These are phyloP conservation scores for Hydractinia echinata DNA, from an alignment of 30 jellyfish, hydroid and myxozoan genomes.

Conservation along the genomic window DNA sequence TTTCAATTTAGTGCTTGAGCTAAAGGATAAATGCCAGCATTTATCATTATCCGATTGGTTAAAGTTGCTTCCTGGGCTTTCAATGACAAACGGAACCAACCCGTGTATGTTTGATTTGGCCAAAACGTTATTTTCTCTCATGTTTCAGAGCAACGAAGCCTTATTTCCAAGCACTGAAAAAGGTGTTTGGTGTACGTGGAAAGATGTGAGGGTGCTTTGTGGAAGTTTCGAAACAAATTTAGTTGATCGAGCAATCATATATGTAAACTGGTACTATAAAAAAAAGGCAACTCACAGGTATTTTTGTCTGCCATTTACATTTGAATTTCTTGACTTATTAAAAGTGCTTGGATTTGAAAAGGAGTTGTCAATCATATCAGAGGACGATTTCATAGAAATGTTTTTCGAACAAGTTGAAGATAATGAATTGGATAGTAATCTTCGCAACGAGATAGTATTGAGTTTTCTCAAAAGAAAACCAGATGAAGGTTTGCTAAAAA, in stretches of 20 bases:
- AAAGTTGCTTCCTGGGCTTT: constrained; percentile 1
- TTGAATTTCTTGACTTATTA: not conserved
- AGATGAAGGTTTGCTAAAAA: too few relatives aligned
- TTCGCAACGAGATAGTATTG: constrained; percentile 1
- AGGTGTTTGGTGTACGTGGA: constrained; percentile 4
- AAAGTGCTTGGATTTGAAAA: not conserved
- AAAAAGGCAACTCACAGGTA: constrained; percentile 3
- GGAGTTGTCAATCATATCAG: not conserved
- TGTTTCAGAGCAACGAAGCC: not conserved
- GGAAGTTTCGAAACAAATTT: not conserved
- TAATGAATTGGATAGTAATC: not conserved
- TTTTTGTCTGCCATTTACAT: not conserved
- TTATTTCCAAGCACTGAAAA: not conserved
- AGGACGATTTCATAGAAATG: not conserved
- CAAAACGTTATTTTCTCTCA: not conserved
- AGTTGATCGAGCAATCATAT: not conserved
- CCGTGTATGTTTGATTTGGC: not conserved
- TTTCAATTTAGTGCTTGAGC: constrained; percentile 5
- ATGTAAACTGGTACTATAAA: not conserved
- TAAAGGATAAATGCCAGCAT: not conserved
- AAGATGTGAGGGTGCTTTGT: not conserved
- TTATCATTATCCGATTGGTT: not conserved
- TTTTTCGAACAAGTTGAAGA: not conserved
- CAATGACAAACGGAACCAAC: not conserved
- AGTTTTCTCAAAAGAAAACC: not conserved